Conservation (phyloP, 1,140 invertebrate species). For the Lamellibrachia luymesi region DNA sequence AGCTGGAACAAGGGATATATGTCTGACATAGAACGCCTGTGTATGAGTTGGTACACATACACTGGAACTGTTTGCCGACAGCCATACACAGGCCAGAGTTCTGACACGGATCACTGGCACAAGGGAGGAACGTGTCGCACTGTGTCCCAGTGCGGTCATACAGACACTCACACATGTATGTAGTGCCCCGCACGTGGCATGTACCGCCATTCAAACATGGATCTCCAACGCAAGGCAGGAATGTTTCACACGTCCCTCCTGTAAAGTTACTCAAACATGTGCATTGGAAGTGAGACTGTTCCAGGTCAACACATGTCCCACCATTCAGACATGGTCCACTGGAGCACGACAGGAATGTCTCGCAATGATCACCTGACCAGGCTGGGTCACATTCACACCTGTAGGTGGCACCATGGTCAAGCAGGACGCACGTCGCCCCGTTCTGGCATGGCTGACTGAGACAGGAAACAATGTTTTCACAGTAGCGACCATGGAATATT, state of each 20-base stretch:
- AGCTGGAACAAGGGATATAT: background rate
- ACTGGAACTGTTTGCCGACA: conserved; percentile 75
- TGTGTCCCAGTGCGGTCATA: conserved; percentile 43
- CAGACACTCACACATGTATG: conserved; percentile 71
- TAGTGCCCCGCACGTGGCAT: conserved; percentile 16
- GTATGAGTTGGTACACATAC: conserved; percentile 83
- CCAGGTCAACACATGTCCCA: conserved; percentile 26
- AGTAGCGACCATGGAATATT: background rate
- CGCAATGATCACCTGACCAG: conserved; percentile 36
- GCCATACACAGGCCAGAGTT: background rate
- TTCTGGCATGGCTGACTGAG: conserved; percentile 44
- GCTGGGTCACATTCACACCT: conserved; percentile 38
- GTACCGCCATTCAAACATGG: conserved; percentile 37
- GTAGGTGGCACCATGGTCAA: conserved; percentile 24
- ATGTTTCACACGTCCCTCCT: conserved; percentile 14
- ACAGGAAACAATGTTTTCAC: conserved; percentile 23
- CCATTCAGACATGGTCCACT: conserved; percentile 36
- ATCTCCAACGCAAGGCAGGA: conserved; percentile 33
- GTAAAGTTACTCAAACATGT: conserved; percentile 9
- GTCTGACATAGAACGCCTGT: conserved; percentile 61
- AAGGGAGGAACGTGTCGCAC: conserved; percentile 38
- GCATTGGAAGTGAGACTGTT: background rate
- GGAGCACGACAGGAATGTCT: conserved; percentile 30
- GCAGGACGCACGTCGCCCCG: conserved; percentile 73
- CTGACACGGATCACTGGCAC: conserved; percentile 25